A percentile compares a stretch with the other conserved stretches of the same genome.
Evolutionary conservation across 2,113 vertebrate species (phyloP).

Genomic region (Bungarus multicinctus): DNA sequence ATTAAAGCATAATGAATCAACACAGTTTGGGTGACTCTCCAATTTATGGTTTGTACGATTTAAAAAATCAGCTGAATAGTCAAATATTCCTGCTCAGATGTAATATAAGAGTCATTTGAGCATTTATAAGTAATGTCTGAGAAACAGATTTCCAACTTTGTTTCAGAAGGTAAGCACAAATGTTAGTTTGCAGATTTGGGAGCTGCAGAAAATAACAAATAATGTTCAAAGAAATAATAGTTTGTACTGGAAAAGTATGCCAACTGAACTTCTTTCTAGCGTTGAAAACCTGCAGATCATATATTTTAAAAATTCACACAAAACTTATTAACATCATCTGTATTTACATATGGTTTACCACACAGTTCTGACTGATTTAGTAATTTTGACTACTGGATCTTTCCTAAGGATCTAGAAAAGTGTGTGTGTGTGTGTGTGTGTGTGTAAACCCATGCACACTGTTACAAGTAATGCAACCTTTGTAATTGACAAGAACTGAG

Average conservation of each 20-base stretch:
- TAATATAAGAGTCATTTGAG: background rate
- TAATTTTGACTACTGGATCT: background rate
- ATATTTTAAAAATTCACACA: background rate
- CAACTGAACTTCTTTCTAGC: background rate
- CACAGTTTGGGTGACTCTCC: background rate
- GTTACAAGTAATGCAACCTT: background rate
- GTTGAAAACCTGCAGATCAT: background rate
- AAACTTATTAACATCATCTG: slow-evolving; percentile 64
- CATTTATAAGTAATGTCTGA: background rate
- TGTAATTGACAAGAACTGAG: background rate
- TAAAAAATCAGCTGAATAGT: background rate
- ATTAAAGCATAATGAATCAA: background rate
- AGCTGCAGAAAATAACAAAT: background rate
- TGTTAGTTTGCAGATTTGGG: background rate
- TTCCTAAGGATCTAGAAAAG: background rate
- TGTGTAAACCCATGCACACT: background rate
- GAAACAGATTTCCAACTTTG: background rate
- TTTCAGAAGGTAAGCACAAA: background rate
- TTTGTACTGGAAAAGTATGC: background rate
- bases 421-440: background rate
- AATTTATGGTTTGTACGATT: background rate
- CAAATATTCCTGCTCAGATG: background rate
- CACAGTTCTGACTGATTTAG: background rate
- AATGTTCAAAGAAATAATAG: background rate
- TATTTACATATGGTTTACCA: background rate